Conservation (phyloP, 2,888 invertebrate species). For the Drosophila pseudotalamancana region DNA sequence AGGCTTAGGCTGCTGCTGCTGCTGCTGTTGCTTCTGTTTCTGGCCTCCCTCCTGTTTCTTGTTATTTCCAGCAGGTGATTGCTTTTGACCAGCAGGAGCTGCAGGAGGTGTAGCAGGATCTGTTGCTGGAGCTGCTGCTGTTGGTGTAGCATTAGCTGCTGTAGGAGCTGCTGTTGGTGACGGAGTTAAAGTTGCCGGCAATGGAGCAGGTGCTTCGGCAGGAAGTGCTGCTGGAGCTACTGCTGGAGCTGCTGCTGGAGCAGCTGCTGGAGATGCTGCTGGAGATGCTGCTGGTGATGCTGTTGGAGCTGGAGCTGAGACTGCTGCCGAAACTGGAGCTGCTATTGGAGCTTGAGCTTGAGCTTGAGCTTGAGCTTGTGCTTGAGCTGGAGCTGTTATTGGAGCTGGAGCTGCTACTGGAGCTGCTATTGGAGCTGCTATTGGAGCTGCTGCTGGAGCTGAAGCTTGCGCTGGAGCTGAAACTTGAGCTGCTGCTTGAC, state of each 20-base stretch:
- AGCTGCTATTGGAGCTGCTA: not conserved
- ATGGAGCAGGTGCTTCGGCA: not conserved
- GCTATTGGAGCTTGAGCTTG: not conserved
- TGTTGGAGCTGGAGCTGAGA: constrained; percentile 4
- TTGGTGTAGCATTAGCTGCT: constrained; percentile 9
- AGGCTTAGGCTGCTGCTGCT: constrained; percentile 14
- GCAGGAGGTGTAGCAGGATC: not conserved
- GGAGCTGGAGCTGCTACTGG: not conserved
- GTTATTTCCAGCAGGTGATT: constrained; percentile 14
- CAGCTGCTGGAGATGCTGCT: constrained; percentile 1
- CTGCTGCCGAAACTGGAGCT: not conserved
- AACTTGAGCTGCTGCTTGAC: not conserved
- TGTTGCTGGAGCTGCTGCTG: constrained; percentile 8
- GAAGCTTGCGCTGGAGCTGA: not conserved
- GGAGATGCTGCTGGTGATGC: constrained; percentile 8
- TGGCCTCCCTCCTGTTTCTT: constrained; percentile 54
- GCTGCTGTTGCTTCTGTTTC: constrained; percentile 28
- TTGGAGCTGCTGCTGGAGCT: not conserved
- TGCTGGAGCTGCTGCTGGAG: constrained; percentile 3
- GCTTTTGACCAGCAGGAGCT: constrained; percentile 25
- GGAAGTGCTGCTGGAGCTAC: too few relatives aligned
- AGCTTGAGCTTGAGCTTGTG: not conserved
- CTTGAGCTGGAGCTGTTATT: not conserved
- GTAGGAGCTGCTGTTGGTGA: not conserved
- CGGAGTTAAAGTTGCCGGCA: not conserved